Percentiles rank a stretch among this genome's conserved stretches.
These are phyloP conservation scores for Drosophila recens DNA, from an alignment of 2,888 invertebrate genomes.

Conservation along the genomic window DNA sequence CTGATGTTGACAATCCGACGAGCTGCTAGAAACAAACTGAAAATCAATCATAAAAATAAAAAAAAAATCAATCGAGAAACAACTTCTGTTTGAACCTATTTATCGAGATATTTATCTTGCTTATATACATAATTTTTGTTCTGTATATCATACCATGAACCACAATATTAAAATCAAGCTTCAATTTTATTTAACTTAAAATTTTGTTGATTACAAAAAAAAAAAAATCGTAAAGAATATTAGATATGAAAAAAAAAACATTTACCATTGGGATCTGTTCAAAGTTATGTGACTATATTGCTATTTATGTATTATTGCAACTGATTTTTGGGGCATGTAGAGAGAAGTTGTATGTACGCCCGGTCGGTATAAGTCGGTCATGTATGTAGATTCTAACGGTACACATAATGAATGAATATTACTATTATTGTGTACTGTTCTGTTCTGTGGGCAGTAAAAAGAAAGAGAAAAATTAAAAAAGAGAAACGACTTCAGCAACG, in stretches of 20 bases:
- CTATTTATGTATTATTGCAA: conserved; percentile 54
- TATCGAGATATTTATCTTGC: conserved; percentile 36
- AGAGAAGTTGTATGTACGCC: conserved; percentile 65
- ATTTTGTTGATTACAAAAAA: conserved; percentile 39
- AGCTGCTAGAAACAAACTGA: conserved; percentile 40
- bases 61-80: conserved; percentile 17
- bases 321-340: conserved; percentile 67
- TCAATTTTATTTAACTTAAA: conserved; percentile 66
- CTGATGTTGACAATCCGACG: conserved; percentile 64
- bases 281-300: conserved; percentile 69
- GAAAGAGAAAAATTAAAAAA: not conserved
- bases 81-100: conserved; percentile 45
- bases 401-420: conserved; percentile 22
- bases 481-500: conserved; percentile 40
- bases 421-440: conserved; percentile 37
- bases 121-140: conserved; percentile 63
- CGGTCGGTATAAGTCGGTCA: conserved; percentile 67
- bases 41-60: conserved; percentile 6
- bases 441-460: conserved; percentile 33
- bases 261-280: conserved; percentile 79
- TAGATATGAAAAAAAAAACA: conserved; percentile 33
- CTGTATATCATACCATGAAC: conserved; percentile 74
- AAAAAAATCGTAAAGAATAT: conserved; percentile 3
- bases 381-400: conserved; percentile 56
- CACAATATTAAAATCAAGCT: conserved; percentile 63